Evolutionary conservation across 2,113 vertebrate species (phyloP), one percentile per base, ranked within the genome.

Genomic region (Dissostichus mawsoni): DNA sequence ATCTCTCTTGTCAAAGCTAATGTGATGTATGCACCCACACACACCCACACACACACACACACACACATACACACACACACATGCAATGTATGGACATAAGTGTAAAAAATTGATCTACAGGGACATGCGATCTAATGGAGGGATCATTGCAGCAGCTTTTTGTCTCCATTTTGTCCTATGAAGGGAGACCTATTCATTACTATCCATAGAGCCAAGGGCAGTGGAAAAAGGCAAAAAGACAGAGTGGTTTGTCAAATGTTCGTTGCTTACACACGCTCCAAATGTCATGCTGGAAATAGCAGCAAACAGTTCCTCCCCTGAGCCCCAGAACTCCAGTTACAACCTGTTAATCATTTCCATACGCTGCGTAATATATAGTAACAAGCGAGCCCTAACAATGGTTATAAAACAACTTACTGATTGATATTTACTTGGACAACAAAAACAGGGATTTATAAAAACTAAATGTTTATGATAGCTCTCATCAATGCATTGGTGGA

Each of bases 141-240:
- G 74, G 58, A 70, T 76, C 20, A 13, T 8, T 25, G 47, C 74
- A 53, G 67, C 64, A 65, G 52, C 25, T 58, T 55, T 64, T 65
- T 74, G 73, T 71, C 48, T 83, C 55, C 33, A 13, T 57, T 6
- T 36, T 67, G 9, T 76, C 29, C 55, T 69, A 25, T 67, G 50
- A 81, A 76, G 53, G 11, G 29, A 61, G 13, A 67, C 20, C 52
- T 63, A 65, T 47, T 76, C 45, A n/a, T 51, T 68, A 57, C 20
- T 53, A 70, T 78, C 74, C 55, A 64, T 11, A 67, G 63, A 87
- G 79, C 58, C 44, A 52, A 59, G 73, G 67, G 77, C 63, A 56
- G 66, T 74, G 67, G 53, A 83, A 82, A 62, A 84, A 80, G 69
- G 69, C 57, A 74, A 47, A 80, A 65, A 74, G 79, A 74, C 29